Evolutionary conservation across 2,113 vertebrate genomes (phyloP).

Genomic region (Catagonus wagneri): DNA sequence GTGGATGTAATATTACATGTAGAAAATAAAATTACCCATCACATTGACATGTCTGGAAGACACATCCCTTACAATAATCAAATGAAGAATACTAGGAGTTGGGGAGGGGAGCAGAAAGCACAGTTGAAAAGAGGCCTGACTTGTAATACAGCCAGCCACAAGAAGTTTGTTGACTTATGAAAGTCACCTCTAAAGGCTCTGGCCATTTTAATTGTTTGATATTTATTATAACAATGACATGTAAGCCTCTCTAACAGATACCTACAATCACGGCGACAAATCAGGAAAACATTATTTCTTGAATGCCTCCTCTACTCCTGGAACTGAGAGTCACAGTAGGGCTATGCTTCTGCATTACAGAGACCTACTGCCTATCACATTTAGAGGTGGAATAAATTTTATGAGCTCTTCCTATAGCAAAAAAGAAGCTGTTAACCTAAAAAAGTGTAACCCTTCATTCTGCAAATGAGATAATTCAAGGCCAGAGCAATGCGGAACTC

Average conservation of each 20-base stretch:
- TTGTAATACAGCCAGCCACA: neutral
- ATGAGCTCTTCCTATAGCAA: neutral
- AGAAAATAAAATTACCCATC: neutral
- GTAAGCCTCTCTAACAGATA: neutral
- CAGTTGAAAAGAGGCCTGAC: neutral
- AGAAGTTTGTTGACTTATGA: neutral
- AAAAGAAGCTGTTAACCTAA: neutral
- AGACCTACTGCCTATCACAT: neutral
- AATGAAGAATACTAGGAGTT: neutral
- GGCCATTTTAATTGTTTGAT: neutral
- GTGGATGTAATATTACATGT: neutral
- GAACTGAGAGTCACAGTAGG: neutral
- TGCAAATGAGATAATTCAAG: neutral
- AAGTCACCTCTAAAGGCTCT: neutral
- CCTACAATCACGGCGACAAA: neutral
- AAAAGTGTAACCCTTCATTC: constrained; percentile 32
- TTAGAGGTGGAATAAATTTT: neutral
- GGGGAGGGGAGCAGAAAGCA: neutral
- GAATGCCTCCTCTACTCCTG: neutral
- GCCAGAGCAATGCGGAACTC: neutral
- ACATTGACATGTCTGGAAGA: neutral
- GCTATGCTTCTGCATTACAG: neutral
- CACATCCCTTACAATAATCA: neutral
- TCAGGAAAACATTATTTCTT: neutral
- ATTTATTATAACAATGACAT: neutral